A percentile compares a stretch with the other conserved stretches of the same genome.
These are phyloP conservation scores for Thermophis baileyi DNA, from an alignment of 2,113 vertebrate genomes.

Conservation along the genomic window DNA sequence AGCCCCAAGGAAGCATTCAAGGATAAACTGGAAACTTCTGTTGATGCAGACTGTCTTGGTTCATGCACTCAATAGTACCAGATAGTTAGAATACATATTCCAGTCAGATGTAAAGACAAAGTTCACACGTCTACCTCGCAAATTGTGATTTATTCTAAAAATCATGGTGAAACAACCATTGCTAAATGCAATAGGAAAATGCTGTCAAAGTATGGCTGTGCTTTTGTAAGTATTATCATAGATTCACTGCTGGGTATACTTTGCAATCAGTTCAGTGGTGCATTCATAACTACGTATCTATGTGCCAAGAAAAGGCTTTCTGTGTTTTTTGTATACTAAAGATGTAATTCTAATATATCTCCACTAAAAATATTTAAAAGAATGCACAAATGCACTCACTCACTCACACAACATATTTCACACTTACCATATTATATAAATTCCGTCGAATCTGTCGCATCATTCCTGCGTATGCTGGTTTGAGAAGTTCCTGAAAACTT, in stretches of 20 bases:
- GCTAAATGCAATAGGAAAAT: neutral
- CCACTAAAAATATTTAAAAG: neutral
- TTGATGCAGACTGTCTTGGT: neutral
- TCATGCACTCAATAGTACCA: neutral
- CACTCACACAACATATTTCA: neutral
- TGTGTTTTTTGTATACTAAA: neutral
- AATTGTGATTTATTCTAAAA: neutral
- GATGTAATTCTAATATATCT: neutral
- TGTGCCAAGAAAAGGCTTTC: neutral
- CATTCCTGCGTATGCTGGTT: slow-evolving; percentile 81
- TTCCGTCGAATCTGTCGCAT: slow-evolving; percentile 87
- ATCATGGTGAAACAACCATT: neutral
- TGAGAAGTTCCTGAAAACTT: slow-evolving; percentile 84
- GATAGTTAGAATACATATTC: neutral
- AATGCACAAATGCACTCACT: neutral
- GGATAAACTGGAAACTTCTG: neutral
- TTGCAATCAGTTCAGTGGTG: neutral
- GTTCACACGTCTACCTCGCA: neutral
- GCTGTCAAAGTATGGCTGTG: neutral
- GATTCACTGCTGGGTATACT: neutral
- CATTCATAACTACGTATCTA: neutral
- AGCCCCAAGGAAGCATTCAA: neutral
- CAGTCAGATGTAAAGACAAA: neutral
- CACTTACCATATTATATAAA: slow-evolving; percentile 91
- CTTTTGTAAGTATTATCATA: neutral